A percentile compares a stretch with the other conserved stretches of the same genome.
phyloP scores from a whole-genome alignment of 2,888 invertebrate genomes.

The Eudemis profundana region DNA sequence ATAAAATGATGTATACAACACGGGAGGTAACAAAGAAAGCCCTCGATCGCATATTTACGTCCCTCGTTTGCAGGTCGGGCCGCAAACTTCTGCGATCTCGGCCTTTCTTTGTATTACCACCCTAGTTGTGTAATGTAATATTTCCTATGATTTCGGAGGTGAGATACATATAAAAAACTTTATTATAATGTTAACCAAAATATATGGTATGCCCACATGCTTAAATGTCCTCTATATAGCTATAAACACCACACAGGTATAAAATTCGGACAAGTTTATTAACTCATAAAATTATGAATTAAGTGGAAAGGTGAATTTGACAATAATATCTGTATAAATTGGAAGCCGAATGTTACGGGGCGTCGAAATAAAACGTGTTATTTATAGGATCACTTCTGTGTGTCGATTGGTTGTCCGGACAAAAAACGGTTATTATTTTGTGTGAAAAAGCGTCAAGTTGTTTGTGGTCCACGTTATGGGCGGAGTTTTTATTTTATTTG shows the following conservation, averaged over 20 bases:
- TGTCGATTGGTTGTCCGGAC: constrained; percentile 25
- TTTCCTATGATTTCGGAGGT: no score
- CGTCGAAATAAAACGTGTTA: constrained; percentile 44
- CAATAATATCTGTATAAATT: constrained; percentile 41
- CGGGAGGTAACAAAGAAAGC: no score
- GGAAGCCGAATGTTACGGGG: constrained; percentile 38
- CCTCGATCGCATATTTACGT: no score
- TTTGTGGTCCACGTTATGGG: constrained; percentile 21
- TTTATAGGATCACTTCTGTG: constrained; percentile 36
- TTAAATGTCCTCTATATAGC: constrained; percentile 51
- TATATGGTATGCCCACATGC: constrained; percentile 37
- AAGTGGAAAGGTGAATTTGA: constrained; percentile 40
- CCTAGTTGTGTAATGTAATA: no score
- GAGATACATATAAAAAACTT: no score
- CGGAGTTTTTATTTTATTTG: neutral
- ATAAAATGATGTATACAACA: no score
- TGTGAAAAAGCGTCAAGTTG: constrained; percentile 9
- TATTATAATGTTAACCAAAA: neutral
- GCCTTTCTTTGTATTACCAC: no score
- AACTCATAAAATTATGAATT: constrained; percentile 39
- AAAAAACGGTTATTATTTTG: constrained; percentile 31
- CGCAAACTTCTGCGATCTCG: no score
- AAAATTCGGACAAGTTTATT: constrained; percentile 24
- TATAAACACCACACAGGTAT: constrained; percentile 39
- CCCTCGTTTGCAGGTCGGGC: no score